Conservation (phyloP, 2,888 invertebrate genomes). For the Plebejus argus region DNA sequence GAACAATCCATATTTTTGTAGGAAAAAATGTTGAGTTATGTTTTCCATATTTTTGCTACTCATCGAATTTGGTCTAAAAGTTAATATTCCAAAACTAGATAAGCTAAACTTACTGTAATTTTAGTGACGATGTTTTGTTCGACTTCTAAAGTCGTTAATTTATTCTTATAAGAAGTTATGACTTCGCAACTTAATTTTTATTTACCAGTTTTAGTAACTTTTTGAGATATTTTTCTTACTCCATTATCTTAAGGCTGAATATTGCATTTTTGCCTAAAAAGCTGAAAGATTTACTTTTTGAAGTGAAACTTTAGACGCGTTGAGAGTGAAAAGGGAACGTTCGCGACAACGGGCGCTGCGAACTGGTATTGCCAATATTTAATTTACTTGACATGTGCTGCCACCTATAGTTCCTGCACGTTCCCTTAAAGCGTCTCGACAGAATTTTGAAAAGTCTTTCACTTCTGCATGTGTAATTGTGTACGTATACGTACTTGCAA, state of each 20-base stretch:
- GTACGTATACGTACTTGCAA: neutral
- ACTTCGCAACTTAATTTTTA: slow-evolving; percentile 6
- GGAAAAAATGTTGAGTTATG: neutral
- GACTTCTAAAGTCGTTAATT: slow-evolving; percentile 20
- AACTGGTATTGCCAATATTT: neutral
- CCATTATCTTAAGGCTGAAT: neutral
- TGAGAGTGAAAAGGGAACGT: neutral
- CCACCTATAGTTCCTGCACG: neutral
- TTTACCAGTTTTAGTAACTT: neutral
- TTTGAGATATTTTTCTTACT: neutral
- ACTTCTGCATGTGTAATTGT: neutral
- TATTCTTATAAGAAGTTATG: neutral
- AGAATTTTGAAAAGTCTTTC: neutral
- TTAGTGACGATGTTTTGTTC: neutral
- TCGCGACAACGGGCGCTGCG: neutral
- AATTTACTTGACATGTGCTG: neutral
- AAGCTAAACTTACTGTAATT: neutral
- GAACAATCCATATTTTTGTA: slow-evolving; percentile 7
- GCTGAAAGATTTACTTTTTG: neutral
- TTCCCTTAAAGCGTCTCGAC: neutral
- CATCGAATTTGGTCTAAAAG: neutral
- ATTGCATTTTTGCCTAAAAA: neutral
- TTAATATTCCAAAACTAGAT: neutral
- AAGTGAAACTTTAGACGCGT: neutral
- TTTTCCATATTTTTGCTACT: neutral